Evolutionary conservation across 2,113 vertebrate species (phyloP), one percentile per base, ranked within the genome.

Genomic region (Chascanopsetta lugubris): DNA sequence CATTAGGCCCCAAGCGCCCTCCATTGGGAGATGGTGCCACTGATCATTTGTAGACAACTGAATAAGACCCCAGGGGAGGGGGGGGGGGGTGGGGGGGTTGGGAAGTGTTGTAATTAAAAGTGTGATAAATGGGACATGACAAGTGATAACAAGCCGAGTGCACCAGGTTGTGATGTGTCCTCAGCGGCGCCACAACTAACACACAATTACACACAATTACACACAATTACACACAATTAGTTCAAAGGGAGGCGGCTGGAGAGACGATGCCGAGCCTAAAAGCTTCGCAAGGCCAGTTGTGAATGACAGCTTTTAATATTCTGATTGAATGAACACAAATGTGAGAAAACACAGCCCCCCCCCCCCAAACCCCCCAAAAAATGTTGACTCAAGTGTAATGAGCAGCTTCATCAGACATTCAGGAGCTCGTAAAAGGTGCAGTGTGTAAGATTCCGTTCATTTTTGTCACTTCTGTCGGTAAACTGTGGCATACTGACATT

Each of bases 191-290:
- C 69, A 50, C 57, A 79, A 82, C 88, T 84, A 88, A 60, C 75
- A 74, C 54, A n/a, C n/a, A n/a, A n/a, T n/a, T n/a, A n/a, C n/a
- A n/a, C n/a, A n/a, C n/a, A n/a, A n/a, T n/a, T n/a, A n/a, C n/a
- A n/a, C n/a, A n/a, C n/a, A n/a, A n/a, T n/a, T n/a, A n/a, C n/a
- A 59, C 73, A 66, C 70, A 86, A 85, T 89, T 84, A 85, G 69
- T 48, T 82, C 43, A 45, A 46, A 46, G 46, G 45, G 29, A 64
- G 61, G 38, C 4, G 27, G 42, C 22, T 6, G 69, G 40, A 55
- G 59, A 53, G 22, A 36, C 8, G 20, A n/a, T 45, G 49, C 9
- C 8, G 36, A 30, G 42, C 8, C 3, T 26, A 22, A 22, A 29
- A 43, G 57, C 1, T 9, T 15, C 7, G 21, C 29, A 1, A 4